phyloP scores from a whole-genome alignment of 2,797 vertebrate species.

The Microctenopoma lineatum region DNA sequence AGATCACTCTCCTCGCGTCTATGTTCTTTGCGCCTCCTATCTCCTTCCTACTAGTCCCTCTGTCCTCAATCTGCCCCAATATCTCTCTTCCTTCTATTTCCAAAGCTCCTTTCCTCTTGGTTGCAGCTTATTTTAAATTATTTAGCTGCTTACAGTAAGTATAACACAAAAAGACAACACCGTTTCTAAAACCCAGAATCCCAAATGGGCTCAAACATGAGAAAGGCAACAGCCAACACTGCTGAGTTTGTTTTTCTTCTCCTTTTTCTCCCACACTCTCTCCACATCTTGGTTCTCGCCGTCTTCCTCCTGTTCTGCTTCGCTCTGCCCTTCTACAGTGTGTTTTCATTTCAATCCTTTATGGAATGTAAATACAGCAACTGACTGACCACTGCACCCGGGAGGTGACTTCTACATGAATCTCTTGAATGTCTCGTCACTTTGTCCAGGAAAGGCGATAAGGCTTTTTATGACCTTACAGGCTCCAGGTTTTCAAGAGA shows the following conservation, averaged over 20 bases:
- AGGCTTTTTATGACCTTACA: constrained; percentile 1
- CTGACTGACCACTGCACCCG: constrained; percentile 23
- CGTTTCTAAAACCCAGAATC: constrained; percentile 54
- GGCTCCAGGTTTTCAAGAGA: constrained; percentile 16
- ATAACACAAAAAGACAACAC: constrained; percentile 51
- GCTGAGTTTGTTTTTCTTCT: constrained; percentile 53
- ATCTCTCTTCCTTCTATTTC: constrained; percentile 18
- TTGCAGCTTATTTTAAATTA: constrained; percentile 44
- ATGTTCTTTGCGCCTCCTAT: neutral
- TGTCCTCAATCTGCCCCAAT: neutral
- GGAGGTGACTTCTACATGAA: constrained; percentile 1
- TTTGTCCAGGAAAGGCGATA: too few relatives aligned
- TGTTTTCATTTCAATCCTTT: constrained; percentile 55
- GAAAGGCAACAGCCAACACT: constrained; percentile 60
- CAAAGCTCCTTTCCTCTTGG: constrained; percentile 17
- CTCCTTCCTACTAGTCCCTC: neutral
- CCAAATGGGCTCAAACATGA: constrained; percentile 55
- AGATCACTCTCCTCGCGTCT: neutral
- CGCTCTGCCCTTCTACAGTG: constrained; percentile 8
- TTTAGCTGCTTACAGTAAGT: constrained; percentile 63
- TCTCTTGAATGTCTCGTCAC: neutral
- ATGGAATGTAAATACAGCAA: constrained; percentile 66
- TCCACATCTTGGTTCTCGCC: constrained; percentile 3
- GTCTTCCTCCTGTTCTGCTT: constrained; percentile 2
- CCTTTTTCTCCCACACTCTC: constrained; percentile 31